These are phyloP conservation scores for Iguana delicatissima DNA, from an alignment of 2,797 vertebrate genomes.

Conservation along the genomic window DNA sequence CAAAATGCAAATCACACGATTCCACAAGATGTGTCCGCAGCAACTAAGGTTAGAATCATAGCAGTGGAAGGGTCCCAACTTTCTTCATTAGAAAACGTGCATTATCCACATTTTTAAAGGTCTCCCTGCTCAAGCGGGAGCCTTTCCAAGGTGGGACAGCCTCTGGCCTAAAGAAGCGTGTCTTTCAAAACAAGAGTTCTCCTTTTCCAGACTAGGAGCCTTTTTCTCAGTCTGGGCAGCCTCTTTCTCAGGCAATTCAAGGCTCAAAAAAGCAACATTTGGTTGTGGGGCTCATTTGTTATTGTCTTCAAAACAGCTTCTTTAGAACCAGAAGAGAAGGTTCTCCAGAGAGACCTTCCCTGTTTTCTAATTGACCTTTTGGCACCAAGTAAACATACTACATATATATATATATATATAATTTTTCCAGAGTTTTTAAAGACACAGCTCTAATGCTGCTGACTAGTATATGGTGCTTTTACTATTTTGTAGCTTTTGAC, in stretches of 20 bases:
- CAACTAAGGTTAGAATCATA: no score
- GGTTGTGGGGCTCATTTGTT: neutral
- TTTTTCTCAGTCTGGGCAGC: neutral
- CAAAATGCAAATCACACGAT: no score
- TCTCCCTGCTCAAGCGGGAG: neutral
- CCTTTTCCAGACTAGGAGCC: neutral
- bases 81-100: neutral
- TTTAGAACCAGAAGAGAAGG: neutral
- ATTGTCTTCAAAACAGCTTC: neutral
- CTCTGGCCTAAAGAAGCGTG: neutral
- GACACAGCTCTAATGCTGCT: neutral
- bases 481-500: neutral
- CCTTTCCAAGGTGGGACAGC: neutral
- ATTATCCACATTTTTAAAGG: neutral
- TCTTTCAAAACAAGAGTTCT: neutral
- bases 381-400: no score
- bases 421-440: neutral
- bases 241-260: neutral
- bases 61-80: neutral
- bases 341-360: neutral
- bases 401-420: no score
- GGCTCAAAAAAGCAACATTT: neutral
- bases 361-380: neutral
- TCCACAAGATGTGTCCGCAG: no score
- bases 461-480: neutral